A percentile compares a stretch with the other conserved stretches of the same genome.
These are phyloP conservation scores for Aphidius ervi DNA, from an alignment of 1,140 invertebrate species.

Conservation along the genomic window DNA sequence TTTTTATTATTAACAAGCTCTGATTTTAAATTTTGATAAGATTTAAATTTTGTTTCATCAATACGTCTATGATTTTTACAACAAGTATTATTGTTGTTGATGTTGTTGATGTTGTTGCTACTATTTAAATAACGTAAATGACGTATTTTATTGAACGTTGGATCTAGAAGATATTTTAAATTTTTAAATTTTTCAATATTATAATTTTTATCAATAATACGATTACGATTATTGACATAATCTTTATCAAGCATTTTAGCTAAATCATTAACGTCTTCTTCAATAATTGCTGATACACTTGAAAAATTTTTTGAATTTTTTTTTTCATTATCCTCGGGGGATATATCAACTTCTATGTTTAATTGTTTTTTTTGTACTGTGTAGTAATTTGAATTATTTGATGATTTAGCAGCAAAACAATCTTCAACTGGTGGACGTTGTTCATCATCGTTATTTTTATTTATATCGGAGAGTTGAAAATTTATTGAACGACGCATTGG, in stretches of 20 bases:
- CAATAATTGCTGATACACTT: conserved; percentile 29
- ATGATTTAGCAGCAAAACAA: conserved; percentile 40
- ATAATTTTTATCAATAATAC: conserved; percentile 45
- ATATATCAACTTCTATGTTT: conserved; percentile 33
- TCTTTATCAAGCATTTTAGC: conserved; percentile 47
- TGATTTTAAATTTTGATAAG: conserved; percentile 45
- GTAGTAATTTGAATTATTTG: conserved; percentile 29
- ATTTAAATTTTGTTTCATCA: conserved; percentile 38
- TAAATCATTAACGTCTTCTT: conserved; percentile 44
- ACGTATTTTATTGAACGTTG: conserved; percentile 46
- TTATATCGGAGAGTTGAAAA: conserved; percentile 42
- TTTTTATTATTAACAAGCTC: conserved; percentile 28
- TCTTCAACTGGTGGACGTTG: conserved; percentile 37
- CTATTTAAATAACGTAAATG: conserved; percentile 41
- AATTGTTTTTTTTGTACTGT: conserved; percentile 33
- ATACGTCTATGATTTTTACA: conserved; percentile 27
- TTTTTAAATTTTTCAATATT: conserved; percentile 48
- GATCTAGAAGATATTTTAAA: conserved; percentile 45
- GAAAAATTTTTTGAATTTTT: conserved; percentile 12
- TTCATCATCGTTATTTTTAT: conserved; percentile 36
- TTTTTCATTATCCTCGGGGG: conserved; percentile 33
- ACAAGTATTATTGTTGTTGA: background rate
- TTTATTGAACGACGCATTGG: conserved; percentile 38
- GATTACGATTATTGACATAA: conserved; percentile 41
- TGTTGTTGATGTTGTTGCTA: conserved; percentile 20